phyloP scores from a whole-genome alignment of 2,797 vertebrate genomes.

The Cichlasoma orientale region DNA sequence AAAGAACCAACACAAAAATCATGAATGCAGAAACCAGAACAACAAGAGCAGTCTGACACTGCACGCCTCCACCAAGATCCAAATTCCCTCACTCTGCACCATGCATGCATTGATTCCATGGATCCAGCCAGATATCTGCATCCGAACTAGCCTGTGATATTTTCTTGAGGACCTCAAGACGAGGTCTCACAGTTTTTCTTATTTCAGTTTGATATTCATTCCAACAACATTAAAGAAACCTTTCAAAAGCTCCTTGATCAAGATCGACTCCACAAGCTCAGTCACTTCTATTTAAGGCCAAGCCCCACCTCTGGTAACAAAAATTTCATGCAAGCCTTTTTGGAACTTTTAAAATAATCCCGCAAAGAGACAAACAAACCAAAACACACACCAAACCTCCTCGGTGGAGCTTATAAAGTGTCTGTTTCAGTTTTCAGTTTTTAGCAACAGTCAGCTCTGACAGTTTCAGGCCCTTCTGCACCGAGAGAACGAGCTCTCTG shows the following conservation, averaged over 20 bases:
- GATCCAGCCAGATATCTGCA: not conserved
- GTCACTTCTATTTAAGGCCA: not conserved
- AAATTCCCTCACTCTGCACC: not conserved
- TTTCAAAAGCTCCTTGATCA: not conserved
- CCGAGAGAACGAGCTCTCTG: not conserved
- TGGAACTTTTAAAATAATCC: not conserved
- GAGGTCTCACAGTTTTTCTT: not conserved
- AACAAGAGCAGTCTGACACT: not conserved
- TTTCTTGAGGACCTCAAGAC: not conserved
- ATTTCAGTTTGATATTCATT: not conserved
- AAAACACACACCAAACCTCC: not conserved
- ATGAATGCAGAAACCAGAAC: not conserved
- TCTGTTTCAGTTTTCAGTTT: not conserved
- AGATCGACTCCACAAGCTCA: not conserved
- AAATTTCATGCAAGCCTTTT: not conserved
- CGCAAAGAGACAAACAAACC: not conserved
- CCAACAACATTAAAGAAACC: not conserved
- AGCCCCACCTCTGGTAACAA: no score
- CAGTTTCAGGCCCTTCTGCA: not conserved
- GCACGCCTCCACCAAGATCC: not conserved
- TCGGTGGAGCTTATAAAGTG: not conserved
- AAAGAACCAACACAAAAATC: no score
- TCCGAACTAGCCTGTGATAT: not conserved
- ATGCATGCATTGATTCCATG: no score
- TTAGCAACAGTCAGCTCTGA: not conserved